These are phyloP conservation scores for Drosophila melanosoma DNA, from an alignment of 2,888 invertebrate species.

Conservation along the genomic window DNA sequence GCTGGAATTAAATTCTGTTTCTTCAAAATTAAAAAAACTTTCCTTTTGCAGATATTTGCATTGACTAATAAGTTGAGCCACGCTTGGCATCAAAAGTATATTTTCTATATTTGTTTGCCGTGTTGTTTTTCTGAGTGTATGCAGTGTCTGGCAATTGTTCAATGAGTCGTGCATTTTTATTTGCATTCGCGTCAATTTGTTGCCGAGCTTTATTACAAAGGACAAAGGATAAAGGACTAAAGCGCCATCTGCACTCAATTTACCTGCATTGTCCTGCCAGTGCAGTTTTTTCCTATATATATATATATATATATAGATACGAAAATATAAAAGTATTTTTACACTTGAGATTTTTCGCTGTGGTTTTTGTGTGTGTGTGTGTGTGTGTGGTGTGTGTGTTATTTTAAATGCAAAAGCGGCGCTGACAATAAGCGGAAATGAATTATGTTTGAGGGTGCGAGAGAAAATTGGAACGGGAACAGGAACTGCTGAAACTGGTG, in stretches of 20 bases:
- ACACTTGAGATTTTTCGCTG: constrained; percentile 62
- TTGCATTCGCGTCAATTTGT: constrained; percentile 75
- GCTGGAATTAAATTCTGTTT: too few species aligned
- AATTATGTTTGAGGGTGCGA: constrained; percentile 76
- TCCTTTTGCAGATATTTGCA: not conserved
- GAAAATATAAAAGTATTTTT: constrained; percentile 37
- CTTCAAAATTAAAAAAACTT: not conserved
- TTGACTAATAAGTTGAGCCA: not conserved
- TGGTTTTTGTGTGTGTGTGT: constrained; percentile 17
- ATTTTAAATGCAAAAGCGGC: constrained; percentile 73
- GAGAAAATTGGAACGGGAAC: constrained; percentile 7
- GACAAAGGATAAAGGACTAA: constrained; percentile 37
- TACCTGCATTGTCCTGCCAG: constrained; percentile 80
- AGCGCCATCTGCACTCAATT: constrained; percentile 73
- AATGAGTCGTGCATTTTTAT: constrained; percentile 77
- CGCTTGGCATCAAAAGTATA: not conserved
- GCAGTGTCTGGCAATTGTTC: constrained; percentile 59
- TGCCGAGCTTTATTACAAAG: constrained; percentile 59
- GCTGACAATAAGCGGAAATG: constrained; percentile 84
- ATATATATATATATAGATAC: not conserved
- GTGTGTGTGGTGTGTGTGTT: constrained; percentile 49
- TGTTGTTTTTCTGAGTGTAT: not conserved
- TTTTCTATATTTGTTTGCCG: not conserved
- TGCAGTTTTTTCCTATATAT: constrained; percentile 21
- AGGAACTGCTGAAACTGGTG: constrained; percentile 5